Percentiles rank a stretch among this genome's conserved stretches.
phyloP scores from a whole-genome alignment of 1,140 invertebrate species.

The Eurosta solidaginis region DNA sequence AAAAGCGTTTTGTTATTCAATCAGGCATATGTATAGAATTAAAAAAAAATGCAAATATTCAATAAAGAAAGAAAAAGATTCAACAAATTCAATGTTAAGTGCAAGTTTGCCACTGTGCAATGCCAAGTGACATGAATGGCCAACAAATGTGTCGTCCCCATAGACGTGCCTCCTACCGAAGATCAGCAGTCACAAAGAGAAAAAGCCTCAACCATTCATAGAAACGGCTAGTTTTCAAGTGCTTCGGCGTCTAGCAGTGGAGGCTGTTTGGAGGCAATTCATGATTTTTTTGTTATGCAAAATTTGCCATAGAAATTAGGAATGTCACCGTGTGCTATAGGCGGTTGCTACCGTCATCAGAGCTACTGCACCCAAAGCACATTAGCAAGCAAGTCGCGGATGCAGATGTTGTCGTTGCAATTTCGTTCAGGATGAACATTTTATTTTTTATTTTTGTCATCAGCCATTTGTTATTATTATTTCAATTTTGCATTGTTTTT shows the following conservation, averaged over 20 bases:
- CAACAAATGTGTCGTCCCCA: neutral
- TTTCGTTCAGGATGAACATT: neutral
- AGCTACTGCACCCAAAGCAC: neutral
- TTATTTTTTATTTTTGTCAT: neutral
- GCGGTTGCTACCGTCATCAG: neutral
- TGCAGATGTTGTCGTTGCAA: neutral
- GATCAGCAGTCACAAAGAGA: neutral
- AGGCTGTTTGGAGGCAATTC: conserved; percentile 12
- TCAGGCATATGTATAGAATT: neutral
- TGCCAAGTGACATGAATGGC: neutral
- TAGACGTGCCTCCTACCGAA: neutral
- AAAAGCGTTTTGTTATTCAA: neutral
- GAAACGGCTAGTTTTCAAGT: neutral
- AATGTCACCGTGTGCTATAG: too few relatives aligned
- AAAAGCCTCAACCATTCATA: neutral
- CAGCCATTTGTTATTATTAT: neutral
- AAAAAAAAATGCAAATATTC: neutral
- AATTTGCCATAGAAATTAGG: conserved; percentile 12
- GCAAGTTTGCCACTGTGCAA: neutral
- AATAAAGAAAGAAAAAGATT: neutral
- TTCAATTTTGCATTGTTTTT: too few relatives aligned
- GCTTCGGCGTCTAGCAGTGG: neutral
- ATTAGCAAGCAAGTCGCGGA: neutral
- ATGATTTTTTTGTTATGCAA: conserved; percentile 23
- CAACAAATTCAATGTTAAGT: neutral